Conservation (phyloP, 2,888 invertebrate species). For the Limenitis camilla region DNA sequence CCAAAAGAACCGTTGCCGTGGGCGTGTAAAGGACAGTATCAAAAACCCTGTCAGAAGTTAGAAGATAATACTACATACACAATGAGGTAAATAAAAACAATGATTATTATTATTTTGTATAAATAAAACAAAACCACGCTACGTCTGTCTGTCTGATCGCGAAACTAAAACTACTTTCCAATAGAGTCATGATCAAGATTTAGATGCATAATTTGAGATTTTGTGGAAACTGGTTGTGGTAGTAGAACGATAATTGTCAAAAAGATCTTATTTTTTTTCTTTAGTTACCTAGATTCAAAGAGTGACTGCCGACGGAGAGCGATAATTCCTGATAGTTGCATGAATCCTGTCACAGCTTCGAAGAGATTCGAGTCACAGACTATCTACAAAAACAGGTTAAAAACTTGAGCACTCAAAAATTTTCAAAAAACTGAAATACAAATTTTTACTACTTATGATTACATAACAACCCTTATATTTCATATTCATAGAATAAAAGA, state of each 20-base stretch:
- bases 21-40: slow-evolving; percentile 60
- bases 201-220: too few species aligned
- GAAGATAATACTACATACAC: slow-evolving; percentile 54
- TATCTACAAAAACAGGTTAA: slow-evolving; percentile 62
- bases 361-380: slow-evolving; percentile 55
- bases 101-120: neutral
- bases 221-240: neutral
- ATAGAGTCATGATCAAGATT: too few species aligned
- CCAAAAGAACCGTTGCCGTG: slow-evolving; percentile 58
- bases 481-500: too few species aligned
- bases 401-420: neutral
- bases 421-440: too few species aligned
- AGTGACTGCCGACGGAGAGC: slow-evolving; percentile 59
- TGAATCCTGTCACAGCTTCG: slow-evolving; percentile 56
- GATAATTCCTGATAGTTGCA: slow-evolving; percentile 48
- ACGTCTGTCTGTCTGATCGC: too few species aligned
- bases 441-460: too few species aligned
- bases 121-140: too few species aligned
- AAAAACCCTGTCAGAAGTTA: slow-evolving; percentile 55
- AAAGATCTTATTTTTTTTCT: slow-evolving; percentile 13
- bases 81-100: slow-evolving; percentile 44
- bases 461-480: too few species aligned
- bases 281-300: slow-evolving; percentile 50
- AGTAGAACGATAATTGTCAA: neutral
- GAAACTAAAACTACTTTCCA: too few species aligned